Evolutionary conservation across 2,888 invertebrate species (phyloP).

Genomic region (Troilus luridus): DNA sequence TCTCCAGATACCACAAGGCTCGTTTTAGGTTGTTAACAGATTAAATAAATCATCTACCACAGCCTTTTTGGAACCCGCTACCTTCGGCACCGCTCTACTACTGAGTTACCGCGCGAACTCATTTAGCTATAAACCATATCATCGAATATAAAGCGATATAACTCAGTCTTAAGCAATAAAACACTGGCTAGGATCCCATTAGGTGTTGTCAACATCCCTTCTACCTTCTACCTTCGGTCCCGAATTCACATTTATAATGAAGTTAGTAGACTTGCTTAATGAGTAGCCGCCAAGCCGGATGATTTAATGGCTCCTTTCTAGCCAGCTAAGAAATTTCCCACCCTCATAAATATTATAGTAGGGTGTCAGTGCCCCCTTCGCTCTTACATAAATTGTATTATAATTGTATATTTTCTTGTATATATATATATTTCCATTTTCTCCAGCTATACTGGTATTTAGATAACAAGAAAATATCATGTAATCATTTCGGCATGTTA

Average conservation of each 20-base stretch:
- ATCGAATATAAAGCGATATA: neutral
- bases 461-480: neutral
- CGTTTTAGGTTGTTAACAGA: too few relatives aligned
- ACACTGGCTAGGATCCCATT: neutral
- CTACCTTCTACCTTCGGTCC: neutral
- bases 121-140: too few relatives aligned
- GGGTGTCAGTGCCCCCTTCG: neutral
- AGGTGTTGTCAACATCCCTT: neutral
- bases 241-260: neutral
- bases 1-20: too few relatives aligned
- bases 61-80: too few relatives aligned
- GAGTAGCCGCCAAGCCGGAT: neutral
- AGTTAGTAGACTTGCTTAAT: neutral
- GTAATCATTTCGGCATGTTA: neutral
- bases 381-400: neutral
- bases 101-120: too few relatives aligned
- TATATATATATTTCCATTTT: neutral
- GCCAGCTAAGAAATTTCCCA: neutral
- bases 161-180: neutral
- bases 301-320: neutral
- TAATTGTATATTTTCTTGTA: neutral
- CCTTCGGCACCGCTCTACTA: too few relatives aligned
- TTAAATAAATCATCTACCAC: too few relatives aligned
- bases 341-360: conserved; percentile 10
- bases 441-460: neutral